Percentiles rank a stretch among this genome's conserved stretches.
phyloP scores from a whole-genome alignment of 2,888 invertebrate species.

The Eurois occulta region DNA sequence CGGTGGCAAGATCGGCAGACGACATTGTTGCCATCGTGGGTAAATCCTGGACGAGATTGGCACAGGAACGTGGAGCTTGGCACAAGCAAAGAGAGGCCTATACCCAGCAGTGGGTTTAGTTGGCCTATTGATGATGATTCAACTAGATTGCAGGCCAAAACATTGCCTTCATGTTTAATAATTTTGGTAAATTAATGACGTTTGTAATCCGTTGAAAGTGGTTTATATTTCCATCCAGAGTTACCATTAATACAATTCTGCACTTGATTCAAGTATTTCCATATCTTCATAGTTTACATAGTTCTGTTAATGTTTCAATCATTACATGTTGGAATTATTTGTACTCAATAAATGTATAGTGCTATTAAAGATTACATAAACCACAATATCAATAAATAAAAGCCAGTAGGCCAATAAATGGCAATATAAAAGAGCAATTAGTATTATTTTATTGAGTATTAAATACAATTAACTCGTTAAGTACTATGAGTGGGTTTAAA shows the following conservation, averaged over 20 bases:
- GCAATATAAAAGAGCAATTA: not conserved
- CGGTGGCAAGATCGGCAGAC: not conserved
- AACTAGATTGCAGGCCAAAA: no score
- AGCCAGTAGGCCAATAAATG: not conserved
- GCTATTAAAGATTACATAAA: conserved; percentile 1
- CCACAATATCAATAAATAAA: not conserved
- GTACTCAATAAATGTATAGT: conserved; percentile 1
- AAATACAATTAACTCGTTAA: not conserved
- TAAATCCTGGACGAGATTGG: not conserved
- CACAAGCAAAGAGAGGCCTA: not conserved
- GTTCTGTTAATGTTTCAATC: not conserved
- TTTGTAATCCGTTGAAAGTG: not conserved
- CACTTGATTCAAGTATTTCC: not conserved
- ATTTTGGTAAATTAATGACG: not conserved
- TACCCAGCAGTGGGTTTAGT: not conserved
- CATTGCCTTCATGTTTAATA: not conserved
- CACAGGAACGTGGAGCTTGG: not conserved
- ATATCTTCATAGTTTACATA: not conserved
- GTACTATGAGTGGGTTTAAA: not conserved
- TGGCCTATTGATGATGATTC: not conserved
- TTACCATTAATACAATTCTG: not conserved
- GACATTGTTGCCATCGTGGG: not conserved
- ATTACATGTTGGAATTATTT: not conserved
- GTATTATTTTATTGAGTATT: not conserved
- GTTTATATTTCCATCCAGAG: not conserved